A percentile compares a stretch with the other conserved stretches of the same genome.
Conservation (phyloP, 2,113 vertebrate genomes). For the Bambusicola thoracicus region DNA sequence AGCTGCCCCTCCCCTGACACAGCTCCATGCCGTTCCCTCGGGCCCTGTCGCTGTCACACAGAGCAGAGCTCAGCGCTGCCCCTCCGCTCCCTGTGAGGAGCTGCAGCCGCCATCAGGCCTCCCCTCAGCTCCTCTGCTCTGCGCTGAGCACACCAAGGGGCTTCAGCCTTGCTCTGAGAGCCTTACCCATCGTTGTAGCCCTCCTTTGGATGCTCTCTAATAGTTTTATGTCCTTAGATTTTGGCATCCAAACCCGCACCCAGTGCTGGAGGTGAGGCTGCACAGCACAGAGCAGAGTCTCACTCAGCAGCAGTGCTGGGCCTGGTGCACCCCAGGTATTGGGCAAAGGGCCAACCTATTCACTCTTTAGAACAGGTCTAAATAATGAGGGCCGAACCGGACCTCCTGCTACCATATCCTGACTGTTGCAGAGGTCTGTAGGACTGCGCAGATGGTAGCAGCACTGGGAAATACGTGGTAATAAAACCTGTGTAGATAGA, state of each 20-base stretch:
- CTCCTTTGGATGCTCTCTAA: not conserved
- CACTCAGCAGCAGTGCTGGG: not conserved
- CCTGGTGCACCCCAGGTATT: not conserved
- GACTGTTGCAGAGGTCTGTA: not conserved
- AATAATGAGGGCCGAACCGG: not conserved
- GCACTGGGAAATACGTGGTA: not conserved
- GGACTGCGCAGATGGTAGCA: not conserved
- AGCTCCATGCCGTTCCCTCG: no score
- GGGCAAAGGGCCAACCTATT: no score
- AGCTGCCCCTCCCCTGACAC: no score
- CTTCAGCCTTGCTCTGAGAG: no score
- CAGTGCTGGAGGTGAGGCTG: not conserved
- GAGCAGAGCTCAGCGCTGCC: no score
- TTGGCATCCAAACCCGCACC: not conserved
- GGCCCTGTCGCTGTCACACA: no score
- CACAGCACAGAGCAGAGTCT: not conserved
- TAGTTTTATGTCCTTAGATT: not conserved
- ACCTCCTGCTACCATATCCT: not conserved
- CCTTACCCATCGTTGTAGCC: no score
- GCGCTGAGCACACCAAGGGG: no score
- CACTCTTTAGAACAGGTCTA: no score
- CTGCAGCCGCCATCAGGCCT: no score
- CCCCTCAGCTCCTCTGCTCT: no score
- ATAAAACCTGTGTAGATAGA: not conserved
- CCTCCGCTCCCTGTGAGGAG: no score